Conservation (phyloP, 1,140 invertebrate species). For the Lucilia sericata region DNA sequence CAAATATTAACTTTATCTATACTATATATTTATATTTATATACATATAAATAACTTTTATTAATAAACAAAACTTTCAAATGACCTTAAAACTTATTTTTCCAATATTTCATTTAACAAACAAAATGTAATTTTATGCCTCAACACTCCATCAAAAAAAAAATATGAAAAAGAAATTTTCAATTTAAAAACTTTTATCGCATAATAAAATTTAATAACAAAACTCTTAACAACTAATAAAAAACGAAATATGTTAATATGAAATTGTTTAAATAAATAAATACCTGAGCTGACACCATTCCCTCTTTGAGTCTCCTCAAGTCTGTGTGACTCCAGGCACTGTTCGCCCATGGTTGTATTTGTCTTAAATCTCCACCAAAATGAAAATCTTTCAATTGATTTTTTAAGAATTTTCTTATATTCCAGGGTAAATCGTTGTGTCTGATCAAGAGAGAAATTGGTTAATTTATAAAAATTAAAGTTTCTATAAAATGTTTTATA, state of each 20-base stretch:
- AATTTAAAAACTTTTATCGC: conserved; percentile 26
- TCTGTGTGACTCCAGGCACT: conserved; percentile 85
- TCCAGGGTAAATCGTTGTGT: conserved; percentile 90
- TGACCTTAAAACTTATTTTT: no score
- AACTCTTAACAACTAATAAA: neutral
- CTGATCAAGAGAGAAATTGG: conserved; percentile 64
- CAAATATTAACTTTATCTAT: no score
- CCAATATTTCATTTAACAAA: neutral
- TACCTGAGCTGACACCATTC: conserved; percentile 83
- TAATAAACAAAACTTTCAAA: no score
- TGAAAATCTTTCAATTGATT: conserved; percentile 81
- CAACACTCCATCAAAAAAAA: neutral
- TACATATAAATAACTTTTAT: no score
- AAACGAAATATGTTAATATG: neutral
- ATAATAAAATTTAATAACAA: neutral
- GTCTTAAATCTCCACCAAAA: conserved; percentile 77
- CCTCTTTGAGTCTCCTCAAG: conserved; percentile 76
- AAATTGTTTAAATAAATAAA: conserved; percentile 44
- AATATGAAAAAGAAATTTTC: neutral
- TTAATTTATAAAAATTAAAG: no score
- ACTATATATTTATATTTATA: no score
- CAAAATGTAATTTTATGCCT: neutral
- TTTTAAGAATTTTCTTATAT: conserved; percentile 82
- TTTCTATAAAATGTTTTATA: neutral
- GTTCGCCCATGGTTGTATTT: conserved; percentile 79